Evolutionary conservation across 2,888 invertebrate species (phyloP).

Genomic region (Tipula confusa): DNA sequence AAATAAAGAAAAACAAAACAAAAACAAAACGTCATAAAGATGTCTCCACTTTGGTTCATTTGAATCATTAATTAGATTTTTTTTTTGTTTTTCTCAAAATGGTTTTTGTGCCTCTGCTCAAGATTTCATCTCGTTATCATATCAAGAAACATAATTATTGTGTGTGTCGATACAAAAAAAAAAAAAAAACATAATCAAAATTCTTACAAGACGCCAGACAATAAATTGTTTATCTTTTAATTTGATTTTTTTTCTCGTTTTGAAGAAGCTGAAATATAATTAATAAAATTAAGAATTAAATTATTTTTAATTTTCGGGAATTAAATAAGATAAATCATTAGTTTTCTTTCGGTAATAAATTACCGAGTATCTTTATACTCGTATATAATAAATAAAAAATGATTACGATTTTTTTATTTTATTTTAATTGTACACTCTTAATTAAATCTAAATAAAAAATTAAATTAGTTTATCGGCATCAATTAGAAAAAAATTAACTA

Average conservation of each 20-base stretch:
- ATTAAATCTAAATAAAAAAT: background rate
- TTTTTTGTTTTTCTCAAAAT: too few relatives aligned
- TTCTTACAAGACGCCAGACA: slow-evolving; percentile 28
- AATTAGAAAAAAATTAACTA: background rate
- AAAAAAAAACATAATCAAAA: background rate
- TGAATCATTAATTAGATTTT: slow-evolving; percentile 12
- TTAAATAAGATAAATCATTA: slow-evolving; percentile 4
- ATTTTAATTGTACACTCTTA: background rate
- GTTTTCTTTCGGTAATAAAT: slow-evolving; percentile 28
- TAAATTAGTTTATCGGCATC: background rate
- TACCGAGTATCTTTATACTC: too few relatives aligned
- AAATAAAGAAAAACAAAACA: background rate
- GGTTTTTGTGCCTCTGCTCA: too few relatives aligned
- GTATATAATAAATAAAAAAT: too few relatives aligned
- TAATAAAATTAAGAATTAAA: slow-evolving; percentile 26
- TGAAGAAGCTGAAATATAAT: slow-evolving; percentile 26
- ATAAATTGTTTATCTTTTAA: slow-evolving; percentile 26
- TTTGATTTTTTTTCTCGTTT: background rate
- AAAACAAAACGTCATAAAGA: background rate
- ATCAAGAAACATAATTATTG: slow-evolving; percentile 7
- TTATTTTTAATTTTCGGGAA: background rate
- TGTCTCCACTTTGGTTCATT: slow-evolving; percentile 7
- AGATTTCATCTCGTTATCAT: background rate
- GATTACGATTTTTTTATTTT: background rate
- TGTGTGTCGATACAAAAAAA: background rate